These are phyloP conservation scores for Anoplophora glabripennis DNA, from an alignment of 1,140 invertebrate species.

Conservation along the genomic window DNA sequence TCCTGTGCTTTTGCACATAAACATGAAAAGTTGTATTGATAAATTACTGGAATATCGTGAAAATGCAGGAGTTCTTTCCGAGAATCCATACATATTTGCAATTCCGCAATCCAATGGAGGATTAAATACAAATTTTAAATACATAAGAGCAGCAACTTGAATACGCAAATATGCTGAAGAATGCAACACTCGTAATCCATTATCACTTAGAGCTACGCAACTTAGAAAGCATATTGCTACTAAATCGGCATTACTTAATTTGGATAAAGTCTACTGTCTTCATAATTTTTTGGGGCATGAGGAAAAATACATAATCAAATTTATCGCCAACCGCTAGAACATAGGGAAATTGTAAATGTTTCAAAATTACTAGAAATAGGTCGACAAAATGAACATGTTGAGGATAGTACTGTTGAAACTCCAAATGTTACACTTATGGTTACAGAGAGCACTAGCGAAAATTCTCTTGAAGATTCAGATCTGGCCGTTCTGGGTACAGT, in stretches of 20 bases:
- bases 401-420: no score
- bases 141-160: no score
- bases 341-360: neutral
- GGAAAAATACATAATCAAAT: neutral
- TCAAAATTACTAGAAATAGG: slow-evolving; percentile 7
- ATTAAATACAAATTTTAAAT: no score
- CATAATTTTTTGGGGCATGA: neutral
- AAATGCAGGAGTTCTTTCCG: neutral
- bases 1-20: slow-evolving; percentile 1
- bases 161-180: neutral
- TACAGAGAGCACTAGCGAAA: no score
- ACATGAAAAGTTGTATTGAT: neutral
- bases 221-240: slow-evolving; percentile 1
- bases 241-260: neutral
- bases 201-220: neutral
- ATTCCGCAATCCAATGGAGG: neutral
- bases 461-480: no score
- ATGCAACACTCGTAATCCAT: neutral
- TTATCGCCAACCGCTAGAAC: neutral
- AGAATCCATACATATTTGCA: slow-evolving; percentile 8
- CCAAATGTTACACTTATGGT: no score
- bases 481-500: no score
- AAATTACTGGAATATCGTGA: neutral
- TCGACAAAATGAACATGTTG: no score
- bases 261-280: neutral